Percentiles rank a stretch among this genome's conserved stretches.
phyloP scores from a whole-genome alignment of 2,888 invertebrate species.

The Acronicta alni region DNA sequence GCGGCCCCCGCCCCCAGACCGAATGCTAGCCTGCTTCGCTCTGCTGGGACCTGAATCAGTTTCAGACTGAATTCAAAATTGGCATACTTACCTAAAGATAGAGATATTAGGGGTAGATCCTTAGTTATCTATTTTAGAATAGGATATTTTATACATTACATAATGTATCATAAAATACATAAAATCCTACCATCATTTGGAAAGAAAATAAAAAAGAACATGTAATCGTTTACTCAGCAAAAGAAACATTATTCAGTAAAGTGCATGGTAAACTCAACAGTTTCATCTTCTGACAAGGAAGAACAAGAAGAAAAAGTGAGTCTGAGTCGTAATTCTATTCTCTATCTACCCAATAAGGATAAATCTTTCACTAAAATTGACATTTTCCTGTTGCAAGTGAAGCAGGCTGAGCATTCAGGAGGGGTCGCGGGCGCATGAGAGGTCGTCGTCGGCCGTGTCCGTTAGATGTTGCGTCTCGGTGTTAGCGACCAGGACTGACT shows the following conservation, averaged over 20 bases:
- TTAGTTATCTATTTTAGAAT: not conserved
- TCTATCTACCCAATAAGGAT: not conserved
- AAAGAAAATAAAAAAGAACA: too few relatives aligned
- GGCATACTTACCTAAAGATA: not conserved
- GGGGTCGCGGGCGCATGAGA: conserved; percentile 72
- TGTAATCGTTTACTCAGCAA: not conserved
- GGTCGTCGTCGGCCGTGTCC: conserved; percentile 76
- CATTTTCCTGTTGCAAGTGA: conserved; percentile 16
- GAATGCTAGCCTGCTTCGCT: conserved; percentile 52
- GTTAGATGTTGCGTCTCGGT: conserved; percentile 87
- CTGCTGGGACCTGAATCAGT: conserved; percentile 3
- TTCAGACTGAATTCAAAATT: not conserved
- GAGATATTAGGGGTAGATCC: not conserved
- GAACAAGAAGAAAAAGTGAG: too few relatives aligned
- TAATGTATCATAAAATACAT: too few relatives aligned
- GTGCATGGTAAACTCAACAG: not conserved
- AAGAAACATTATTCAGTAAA: not conserved
- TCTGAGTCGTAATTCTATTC: not conserved
- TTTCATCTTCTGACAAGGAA: too few relatives aligned
- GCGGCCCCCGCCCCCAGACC: conserved; percentile 61
- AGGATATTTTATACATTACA: too few relatives aligned
- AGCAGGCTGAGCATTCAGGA: conserved; percentile 65
- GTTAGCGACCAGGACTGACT: conserved; percentile 81
- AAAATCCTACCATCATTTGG: too few relatives aligned
- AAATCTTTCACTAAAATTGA: not conserved